Base-by-base conservation (phyloP, 2,113 vertebrate species). In the Blennius ocellaris region DNA sequence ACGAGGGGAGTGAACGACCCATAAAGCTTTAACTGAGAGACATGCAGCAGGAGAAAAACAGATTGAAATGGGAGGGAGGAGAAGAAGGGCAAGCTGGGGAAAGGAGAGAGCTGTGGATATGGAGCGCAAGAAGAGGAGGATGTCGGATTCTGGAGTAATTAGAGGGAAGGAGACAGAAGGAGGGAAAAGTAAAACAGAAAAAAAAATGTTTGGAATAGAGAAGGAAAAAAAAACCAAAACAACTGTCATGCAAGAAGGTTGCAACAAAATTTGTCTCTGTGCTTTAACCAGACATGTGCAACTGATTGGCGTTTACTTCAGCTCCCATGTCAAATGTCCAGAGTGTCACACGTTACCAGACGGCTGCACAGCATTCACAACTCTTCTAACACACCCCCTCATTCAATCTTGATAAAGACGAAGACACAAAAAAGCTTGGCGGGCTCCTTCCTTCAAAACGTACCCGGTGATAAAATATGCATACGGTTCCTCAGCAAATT, bases 401-500 rank as follows among this genome's bases (percentile, higher is more conserved):
- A 60, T 77, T 80, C 80, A 81, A 61, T 82, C 69, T 84, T 74
- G 68, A 84, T 85, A 67, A 75, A 89, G 81, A 88, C 54, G 86
- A 76, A 87, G 77, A 85, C 52, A 62, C 66, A 50, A 72, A 77
- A 70, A 71, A 78, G 84, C 88, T 81, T 69, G 81, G 83, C 45
- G 69, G 82, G 68, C 80, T 87, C 78, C 78, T 83, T 83, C 83
- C 80, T 90, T 87, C 80, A 88, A 87, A 91, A 89, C 60, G 69
- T 67, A 45, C 63, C 86, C 59, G 69, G 76, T 87, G 77, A 87
- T 93, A 67, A 92, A 93, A 93, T 90, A 92, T 93, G 85, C 87
- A 91, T 88, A 79, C 8, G 61, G 67, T 81, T 90, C 76, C 80
- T 89, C 89, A 61, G 90, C 89, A 93, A 92, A 91, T 92, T 90